Base-by-base conservation (phyloP, 2,113 vertebrate species). In the Nesogale talazaci region DNA sequence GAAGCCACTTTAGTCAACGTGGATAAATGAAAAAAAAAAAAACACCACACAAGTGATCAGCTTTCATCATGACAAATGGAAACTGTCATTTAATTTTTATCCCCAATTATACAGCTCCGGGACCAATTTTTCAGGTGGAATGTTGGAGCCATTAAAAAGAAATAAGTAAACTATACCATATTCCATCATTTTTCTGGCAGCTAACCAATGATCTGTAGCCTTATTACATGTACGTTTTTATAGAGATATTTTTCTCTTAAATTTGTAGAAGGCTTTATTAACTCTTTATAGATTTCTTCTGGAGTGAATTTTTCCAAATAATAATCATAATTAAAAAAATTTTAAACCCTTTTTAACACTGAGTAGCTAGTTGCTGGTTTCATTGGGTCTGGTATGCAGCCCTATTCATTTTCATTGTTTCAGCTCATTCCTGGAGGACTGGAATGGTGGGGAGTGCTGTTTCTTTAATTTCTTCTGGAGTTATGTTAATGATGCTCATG, bases 41-140 rank as follows among this genome's bases (percentile, higher is more conserved):
- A 29, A 72, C 36, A 29, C 9, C 17, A 34, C 38, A 95, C 1
- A 94, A 96, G 96, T 82, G 95, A 97, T 96, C 97, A 93, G 94
- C 97, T 96, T 86, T 96, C 77, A 22, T 59, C 1, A 78, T 98
- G 98, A 98, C 97, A 98, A 98, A 98, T 98, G 97, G 97, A 97
- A 97, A 97, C 97, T 97, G 96, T 97, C 96, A 94, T 97, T 98
- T 98, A 97, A 98, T 98, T 98, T 98, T 98, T 97, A 98, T 98
- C 98, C 98, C 97, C 97, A 97, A 97, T 98, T 98, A 98, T 95
- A 97, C 95, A 96, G 97, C 98, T 97, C 97, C 70, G 72, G 97
- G 97, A 97, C 96, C 97, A 97, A 98, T 98, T 98, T 98, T 98
- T 98, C 98, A 98, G 98, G 97, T 96, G 97, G 97, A 97, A 95